Evolutionary conservation across 2,113 vertebrate species (phyloP).

Genomic region (Sterrhoptilus dennistouni): DNA sequence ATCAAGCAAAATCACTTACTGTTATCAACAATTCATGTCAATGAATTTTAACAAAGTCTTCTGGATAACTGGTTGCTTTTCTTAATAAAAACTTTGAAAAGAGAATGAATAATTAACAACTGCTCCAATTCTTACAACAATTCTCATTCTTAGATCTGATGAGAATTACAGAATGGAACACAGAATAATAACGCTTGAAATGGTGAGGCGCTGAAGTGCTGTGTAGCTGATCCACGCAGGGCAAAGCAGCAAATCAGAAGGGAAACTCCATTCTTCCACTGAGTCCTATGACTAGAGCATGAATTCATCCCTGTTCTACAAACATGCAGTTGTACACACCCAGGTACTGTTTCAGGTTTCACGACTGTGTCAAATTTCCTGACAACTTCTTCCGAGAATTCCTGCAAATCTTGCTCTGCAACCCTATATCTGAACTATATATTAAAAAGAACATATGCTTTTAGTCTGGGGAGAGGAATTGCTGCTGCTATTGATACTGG

Average conservation of each 20-base stretch:
- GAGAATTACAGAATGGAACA: background rate
- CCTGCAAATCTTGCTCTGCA: background rate
- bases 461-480: background rate
- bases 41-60: background rate
- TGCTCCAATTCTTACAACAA: background rate
- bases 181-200: background rate
- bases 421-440: background rate
- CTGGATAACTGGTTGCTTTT: background rate
- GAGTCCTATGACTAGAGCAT: background rate
- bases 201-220: background rate
- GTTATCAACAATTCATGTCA: background rate
- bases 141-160: background rate
- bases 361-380: background rate
- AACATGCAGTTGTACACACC: fast-evolving
- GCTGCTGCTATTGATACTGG: background rate
- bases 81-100: background rate
- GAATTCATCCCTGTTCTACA: background rate
- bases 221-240: background rate
- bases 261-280: background rate
- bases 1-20: background rate
- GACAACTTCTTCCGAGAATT: background rate
- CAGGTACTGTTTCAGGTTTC: background rate
- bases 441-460: background rate
- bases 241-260: background rate
- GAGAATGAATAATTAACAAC: background rate